These are phyloP conservation scores for Leucania comma DNA, from an alignment of 2,888 invertebrate species.

Conservation along the genomic window DNA sequence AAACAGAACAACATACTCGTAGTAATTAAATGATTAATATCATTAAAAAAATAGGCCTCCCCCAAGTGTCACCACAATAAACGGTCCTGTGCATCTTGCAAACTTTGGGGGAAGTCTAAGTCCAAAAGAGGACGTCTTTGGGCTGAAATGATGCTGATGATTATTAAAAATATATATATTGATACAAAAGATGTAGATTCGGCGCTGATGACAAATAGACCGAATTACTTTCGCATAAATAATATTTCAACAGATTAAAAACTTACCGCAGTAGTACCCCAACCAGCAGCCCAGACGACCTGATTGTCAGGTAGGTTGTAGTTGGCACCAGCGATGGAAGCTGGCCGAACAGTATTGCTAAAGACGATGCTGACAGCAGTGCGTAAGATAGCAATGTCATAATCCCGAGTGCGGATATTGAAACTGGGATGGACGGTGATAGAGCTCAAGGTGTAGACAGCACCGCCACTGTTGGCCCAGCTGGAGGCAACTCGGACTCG, in stretches of 20 bases:
- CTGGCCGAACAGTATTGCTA: constrained; percentile 63
- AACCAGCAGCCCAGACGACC: constrained; percentile 76
- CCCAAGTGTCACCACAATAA: no score
- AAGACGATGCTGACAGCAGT: constrained; percentile 55
- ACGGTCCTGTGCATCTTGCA: no score
- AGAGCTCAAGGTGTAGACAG: constrained; percentile 51
- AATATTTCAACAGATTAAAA: not conserved
- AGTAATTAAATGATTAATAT: no score
- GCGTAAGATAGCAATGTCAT: constrained; percentile 73
- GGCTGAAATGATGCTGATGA: no score
- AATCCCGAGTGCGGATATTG: constrained; percentile 60
- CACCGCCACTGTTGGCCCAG: constrained; percentile 68
- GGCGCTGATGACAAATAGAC: no score
- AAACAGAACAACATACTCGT: not conserved
- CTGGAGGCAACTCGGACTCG: constrained; percentile 69
- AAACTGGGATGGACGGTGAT: constrained; percentile 61
- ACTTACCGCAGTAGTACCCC: constrained; percentile 76
- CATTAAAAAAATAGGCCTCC: no score
- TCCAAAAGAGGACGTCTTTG: no score
- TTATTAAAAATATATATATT: no score
- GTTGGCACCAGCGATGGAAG: constrained; percentile 71
- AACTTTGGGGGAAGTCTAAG: no score
- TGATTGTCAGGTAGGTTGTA: constrained; percentile 74
- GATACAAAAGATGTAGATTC: no score
- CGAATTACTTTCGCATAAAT: no score